Percentiles rank a stretch among this genome's conserved stretches.
Conservation (phyloP, 1,140 invertebrate species). For the Leptopilina boulardi region DNA sequence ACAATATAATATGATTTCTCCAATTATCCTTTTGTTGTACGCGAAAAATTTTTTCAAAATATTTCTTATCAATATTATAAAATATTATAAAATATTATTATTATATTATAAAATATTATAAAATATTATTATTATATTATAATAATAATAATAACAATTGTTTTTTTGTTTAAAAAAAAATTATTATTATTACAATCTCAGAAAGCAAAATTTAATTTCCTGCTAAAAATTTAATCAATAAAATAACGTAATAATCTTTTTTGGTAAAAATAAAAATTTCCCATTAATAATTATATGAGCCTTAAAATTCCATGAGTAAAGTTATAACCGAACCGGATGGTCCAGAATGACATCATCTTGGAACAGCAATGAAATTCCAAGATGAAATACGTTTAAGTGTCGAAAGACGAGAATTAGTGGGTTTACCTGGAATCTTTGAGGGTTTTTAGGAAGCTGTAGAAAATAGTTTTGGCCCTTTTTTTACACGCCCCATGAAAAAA, state of each 20-base stretch:
- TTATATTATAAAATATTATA: too few species aligned
- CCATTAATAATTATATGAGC: background rate
- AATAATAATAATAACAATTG: too few species aligned
- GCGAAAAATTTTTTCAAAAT: background rate
- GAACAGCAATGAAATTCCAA: constrained; percentile 10
- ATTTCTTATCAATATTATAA: too few species aligned
- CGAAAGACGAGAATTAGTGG: constrained; percentile 29
- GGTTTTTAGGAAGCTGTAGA: constrained; percentile 13
- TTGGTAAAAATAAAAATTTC: background rate
- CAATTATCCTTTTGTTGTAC: background rate
- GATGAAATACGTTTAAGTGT: constrained; percentile 25
- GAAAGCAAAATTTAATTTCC: too few species aligned
- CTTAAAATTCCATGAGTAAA: background rate
- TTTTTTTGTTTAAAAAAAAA: too few species aligned
- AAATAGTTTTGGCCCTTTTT: background rate
- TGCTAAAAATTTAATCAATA: too few species aligned
- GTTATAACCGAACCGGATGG: constrained; percentile 12
- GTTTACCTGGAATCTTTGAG: constrained; percentile 28
- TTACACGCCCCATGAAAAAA: background rate
- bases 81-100: too few species aligned
- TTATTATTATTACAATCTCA: too few species aligned
- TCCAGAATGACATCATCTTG: constrained; percentile 27
- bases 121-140: too few species aligned
- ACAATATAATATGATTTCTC: background rate
- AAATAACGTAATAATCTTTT: background rate